Evolutionary conservation across 2,797 vertebrate species (phyloP).

Genomic region (Sardinella longiceps): DNA sequence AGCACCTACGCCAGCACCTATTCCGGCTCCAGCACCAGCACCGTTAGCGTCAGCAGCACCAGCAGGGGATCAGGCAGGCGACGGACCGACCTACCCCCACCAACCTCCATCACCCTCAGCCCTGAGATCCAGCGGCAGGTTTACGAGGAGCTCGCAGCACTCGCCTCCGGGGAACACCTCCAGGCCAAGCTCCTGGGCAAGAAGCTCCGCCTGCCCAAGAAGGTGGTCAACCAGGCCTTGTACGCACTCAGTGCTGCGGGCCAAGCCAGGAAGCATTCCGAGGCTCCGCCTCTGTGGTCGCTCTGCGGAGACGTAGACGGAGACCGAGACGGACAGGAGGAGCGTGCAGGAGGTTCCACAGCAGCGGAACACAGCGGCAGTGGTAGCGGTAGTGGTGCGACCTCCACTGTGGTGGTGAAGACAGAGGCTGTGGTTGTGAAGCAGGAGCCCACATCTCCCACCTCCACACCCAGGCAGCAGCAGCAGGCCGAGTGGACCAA

Average conservation of each 20-base stretch:
- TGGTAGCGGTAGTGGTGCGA: neutral
- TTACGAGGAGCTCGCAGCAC: constrained; percentile 66
- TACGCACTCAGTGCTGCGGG: constrained; percentile 76
- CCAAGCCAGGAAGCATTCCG: constrained; percentile 65
- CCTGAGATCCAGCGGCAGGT: constrained; percentile 68
- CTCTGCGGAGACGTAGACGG: constrained; percentile 55
- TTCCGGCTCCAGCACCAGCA: neutral
- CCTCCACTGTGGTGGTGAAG: neutral
- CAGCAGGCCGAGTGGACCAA: neutral
- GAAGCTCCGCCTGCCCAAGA: constrained; percentile 77
- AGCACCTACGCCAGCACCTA: neutral
- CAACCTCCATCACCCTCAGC: constrained; percentile 53
- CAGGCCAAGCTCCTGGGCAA: constrained; percentile 73
- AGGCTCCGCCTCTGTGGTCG: constrained; percentile 81
- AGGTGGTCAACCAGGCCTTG: constrained; percentile 79
- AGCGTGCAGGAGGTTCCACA: neutral
- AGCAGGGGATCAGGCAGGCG: constrained; percentile 41
- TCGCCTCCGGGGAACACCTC: constrained; percentile 65
- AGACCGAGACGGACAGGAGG: constrained; percentile 42
- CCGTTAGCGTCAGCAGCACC: neutral
- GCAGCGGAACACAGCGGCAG: neutral
- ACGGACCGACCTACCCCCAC: constrained; percentile 26
- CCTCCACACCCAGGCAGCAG: neutral
- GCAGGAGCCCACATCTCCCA: constrained; percentile 5
- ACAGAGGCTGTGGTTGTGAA: too few relatives aligned